Conservation (phyloP, 2,797 vertebrate genomes). For the Trachurus trachurus region DNA sequence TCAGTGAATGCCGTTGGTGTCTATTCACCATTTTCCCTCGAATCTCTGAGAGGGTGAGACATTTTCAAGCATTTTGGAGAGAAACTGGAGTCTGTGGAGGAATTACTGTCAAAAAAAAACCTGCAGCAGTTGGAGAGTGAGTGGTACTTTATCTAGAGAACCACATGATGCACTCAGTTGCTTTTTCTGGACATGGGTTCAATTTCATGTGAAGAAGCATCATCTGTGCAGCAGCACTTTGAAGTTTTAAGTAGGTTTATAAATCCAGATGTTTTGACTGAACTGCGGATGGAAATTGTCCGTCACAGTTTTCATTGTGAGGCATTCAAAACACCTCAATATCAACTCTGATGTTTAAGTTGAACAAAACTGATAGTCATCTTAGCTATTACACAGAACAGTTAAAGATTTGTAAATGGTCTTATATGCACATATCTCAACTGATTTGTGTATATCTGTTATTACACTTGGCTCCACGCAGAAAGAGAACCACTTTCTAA, state of each 20-base stretch:
- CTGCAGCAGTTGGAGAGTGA: neutral
- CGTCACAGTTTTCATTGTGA: neutral
- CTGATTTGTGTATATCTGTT: neutral
- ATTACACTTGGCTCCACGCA: neutral
- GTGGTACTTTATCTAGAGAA: neutral
- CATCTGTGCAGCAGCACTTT: neutral
- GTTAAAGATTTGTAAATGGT: neutral
- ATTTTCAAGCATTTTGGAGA: neutral
- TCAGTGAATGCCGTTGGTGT: neutral
- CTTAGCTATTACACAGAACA: neutral
- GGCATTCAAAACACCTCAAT: neutral
- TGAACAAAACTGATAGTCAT: neutral
- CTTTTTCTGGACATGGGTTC: constrained; percentile 1
- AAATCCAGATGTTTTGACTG: constrained; percentile 17
- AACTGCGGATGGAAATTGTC: neutral
- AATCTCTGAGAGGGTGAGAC: neutral
- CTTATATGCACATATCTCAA: neutral
- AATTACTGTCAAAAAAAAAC: neutral
- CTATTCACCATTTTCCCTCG: neutral
- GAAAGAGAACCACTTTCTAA: neutral
- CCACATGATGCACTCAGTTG: neutral
- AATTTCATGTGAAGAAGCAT: constrained; percentile 14
- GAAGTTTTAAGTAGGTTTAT: neutral
- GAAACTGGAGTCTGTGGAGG: neutral
- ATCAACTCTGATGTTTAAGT: neutral